These are phyloP conservation scores for Brenthis ino DNA, from an alignment of 2,888 invertebrate species.

Conservation along the genomic window DNA sequence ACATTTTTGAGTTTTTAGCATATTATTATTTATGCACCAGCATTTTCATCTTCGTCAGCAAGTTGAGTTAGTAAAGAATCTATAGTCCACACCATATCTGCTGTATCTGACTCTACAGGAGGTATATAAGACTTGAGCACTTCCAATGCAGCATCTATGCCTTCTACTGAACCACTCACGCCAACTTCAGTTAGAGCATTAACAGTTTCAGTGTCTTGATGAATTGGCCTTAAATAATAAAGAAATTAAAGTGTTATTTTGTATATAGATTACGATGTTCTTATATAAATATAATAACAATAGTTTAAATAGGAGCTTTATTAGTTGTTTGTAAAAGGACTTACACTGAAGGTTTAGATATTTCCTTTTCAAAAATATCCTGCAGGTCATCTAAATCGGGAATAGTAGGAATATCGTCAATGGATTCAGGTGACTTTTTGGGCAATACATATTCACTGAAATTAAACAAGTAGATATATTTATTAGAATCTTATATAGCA, in stretches of 20 bases:
- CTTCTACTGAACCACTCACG: conserved; percentile 59
- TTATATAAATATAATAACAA: background rate
- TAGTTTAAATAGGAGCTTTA: background rate
- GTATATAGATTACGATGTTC: background rate
- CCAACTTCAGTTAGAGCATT: conserved; percentile 69
- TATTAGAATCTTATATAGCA: background rate
- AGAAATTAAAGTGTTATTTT: background rate
- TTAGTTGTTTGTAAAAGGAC: conserved; percentile 39
- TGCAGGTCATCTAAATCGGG: conserved; percentile 76
- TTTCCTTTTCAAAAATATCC: conserved; percentile 73
- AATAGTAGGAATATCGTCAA: conserved; percentile 77
- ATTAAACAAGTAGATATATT: conserved; percentile 30
- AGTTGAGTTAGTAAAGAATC: conserved; percentile 69
- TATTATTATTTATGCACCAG: background rate
- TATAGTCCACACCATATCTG: conserved; percentile 73
- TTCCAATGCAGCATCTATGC: conserved; percentile 67
- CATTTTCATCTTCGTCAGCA: conserved; percentile 52
- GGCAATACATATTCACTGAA: conserved; percentile 72
- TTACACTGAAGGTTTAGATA: conserved; percentile 66
- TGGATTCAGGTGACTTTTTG: conserved; percentile 68
- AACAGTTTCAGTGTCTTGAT: conserved; percentile 67
- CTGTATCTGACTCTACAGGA: conserved; percentile 61
- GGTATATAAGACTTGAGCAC: conserved; percentile 66
- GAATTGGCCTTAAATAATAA: conserved; percentile 51
- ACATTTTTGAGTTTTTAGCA: background rate